Base-by-base conservation (phyloP, 2,797 vertebrate genomes). In the Schizothorax lantsangensis region DNA sequence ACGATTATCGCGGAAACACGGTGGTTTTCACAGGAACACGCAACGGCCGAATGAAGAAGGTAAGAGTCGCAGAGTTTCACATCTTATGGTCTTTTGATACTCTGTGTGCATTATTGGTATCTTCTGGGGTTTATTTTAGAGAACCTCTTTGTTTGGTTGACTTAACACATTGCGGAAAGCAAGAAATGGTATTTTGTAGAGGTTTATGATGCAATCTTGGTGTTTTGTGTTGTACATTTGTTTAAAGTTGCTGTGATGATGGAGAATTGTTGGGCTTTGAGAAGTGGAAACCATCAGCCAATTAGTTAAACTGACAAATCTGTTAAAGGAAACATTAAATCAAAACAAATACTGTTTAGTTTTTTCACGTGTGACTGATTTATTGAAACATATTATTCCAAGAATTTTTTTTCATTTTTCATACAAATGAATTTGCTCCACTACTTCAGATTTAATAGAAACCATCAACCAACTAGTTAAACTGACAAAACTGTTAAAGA, bases 1-100 rank as follows among this genome's bases (percentile, higher is more conserved):
- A 99, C 0, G 96, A 98, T 91, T 99, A 99, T 92, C 96, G 95
- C 0, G 96, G 97, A 79, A 97, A 97, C 92, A 99, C 97, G 0
- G 98, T 99, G 17, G 97, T 97, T 26, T 99, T 99, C 36, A 95
- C 96, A 0, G 98, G 98, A 87, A 99, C 98, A 0, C 95, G 98
- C 40, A 98, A 97, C 0, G 98, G 98, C 79, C 97, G 92, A 88
- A 95, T 99, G 87, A 98, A 97, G 92, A 99, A 99, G 98, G 98
- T 99, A 95, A 75, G 93, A 87, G 1, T 2, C 0, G 5, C 1
- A 6, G 5, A n/a, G 23, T 14, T 73, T 3, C n/a, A 40, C 17
- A 43, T 23, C 11, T 33, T 19, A 2, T 14, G 12, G 30, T 69
- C 0, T 21, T 68, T 23, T 23, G 9, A 71, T 40, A 5, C 68